Evolutionary conservation across 2,888 invertebrate genomes (phyloP), one percentile per base, ranked within the genome.

Genomic region (Lasioglossum oenotherae): DNA sequence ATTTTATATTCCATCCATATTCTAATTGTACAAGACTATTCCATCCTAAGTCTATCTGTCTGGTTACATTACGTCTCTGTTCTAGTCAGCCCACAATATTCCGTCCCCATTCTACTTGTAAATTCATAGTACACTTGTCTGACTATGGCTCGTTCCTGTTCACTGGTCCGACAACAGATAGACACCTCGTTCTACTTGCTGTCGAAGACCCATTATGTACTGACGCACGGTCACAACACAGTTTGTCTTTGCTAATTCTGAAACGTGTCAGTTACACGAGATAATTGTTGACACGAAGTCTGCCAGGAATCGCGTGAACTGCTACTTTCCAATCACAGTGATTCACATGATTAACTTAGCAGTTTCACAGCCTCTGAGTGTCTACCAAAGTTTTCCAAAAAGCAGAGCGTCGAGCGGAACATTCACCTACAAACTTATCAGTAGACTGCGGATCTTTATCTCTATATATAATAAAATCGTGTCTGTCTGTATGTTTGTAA

Each of bases 71-170:
- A n/a, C n/a, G 57, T 12, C 12, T 57, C 12, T 57, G n/a, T 57
- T n/a, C 57, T 57, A 57, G n/a, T 57, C 12, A 12, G n/a, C n/a
- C 10, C n/a, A 57, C 57, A 57, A 57, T 57, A n/a, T 57, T 57
- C n/a, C n/a, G 57, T 57, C 57, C n/a, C 57, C n/a, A n/a, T 57
- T 27, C 57, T 57, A 57, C n/a, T 57, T n/a, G n/a, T 57, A n/a
- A 57, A 53, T 53, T 23, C 53, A 23, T 53, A 53, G 53, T 19
- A 19, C 23, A 53, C 23, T 19, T 23, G 53, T 53, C 23, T 53
- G 53, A 53, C 57, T 4, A 23, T 57, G n/a, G 57, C 57, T 57
- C 57, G 23, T n/a, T 12, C n/a, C 57, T 57, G n/a, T 57, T 57
- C 57, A 57, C 57, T n/a, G 57, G n/a, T 27, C n/a, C 23, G n/a